These are phyloP conservation scores for Altica lythri DNA, from an alignment of 2,888 invertebrate genomes.

Conservation along the genomic window DNA sequence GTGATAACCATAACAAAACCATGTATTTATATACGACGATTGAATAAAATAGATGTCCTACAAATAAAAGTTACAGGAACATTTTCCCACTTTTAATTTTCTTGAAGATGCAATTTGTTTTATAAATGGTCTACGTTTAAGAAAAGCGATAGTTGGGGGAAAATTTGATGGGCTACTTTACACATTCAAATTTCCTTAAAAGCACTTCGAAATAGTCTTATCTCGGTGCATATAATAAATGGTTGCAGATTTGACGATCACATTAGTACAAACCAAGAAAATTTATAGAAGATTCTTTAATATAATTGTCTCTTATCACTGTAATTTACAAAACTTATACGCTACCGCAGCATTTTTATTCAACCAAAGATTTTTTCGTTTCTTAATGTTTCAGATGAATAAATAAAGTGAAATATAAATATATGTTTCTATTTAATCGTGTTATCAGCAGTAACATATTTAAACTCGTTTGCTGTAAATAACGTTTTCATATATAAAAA, in stretches of 20 bases:
- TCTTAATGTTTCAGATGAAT: no score
- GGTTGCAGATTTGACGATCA: conserved; percentile 13
- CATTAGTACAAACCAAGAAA: conserved; percentile 4
- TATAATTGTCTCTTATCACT: conserved; percentile 10
- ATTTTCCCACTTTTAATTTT: conserved; percentile 20
- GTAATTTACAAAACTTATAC: no score
- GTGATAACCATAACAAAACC: no score
- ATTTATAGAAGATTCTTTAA: conserved; percentile 5
- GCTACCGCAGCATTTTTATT: conserved; percentile 1
- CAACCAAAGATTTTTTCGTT: no score
- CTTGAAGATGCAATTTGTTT: conserved; percentile 12
- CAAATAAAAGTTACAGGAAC: no score
- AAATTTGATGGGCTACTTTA: conserved; percentile 24
- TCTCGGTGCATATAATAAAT: conserved; percentile 22
- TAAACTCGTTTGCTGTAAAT: no score
- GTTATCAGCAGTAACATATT: no score
- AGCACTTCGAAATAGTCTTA: conserved; percentile 18
- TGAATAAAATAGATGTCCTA: no score
- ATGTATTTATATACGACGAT: no score
- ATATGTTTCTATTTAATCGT: no score
- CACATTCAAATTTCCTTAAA: conserved; percentile 23
- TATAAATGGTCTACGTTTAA: neutral
- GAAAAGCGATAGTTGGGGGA: conserved; percentile 10
- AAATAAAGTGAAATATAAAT: no score
- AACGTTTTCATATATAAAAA: no score